These are phyloP conservation scores for Protosalanx chinensis DNA, from an alignment of 2,797 vertebrate species.

Conservation along the genomic window DNA sequence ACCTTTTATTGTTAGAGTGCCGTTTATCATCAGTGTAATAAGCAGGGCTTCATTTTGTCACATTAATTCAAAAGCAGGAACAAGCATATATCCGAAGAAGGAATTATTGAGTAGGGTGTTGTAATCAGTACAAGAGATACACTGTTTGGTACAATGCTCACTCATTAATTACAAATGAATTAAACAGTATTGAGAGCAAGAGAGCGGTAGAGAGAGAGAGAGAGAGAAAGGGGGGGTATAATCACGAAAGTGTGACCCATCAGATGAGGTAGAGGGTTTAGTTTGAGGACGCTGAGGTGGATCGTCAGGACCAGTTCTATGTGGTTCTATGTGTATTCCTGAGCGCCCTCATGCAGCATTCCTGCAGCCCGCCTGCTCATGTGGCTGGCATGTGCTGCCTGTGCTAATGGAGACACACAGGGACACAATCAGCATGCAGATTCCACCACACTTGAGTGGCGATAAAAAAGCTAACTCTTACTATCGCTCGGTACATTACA, in stretches of 20 bases:
- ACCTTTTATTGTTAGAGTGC: neutral
- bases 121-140: too few relatives aligned
- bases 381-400: slow-evolving; percentile 30
- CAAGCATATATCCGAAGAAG: too few relatives aligned
- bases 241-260: neutral
- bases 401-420: neutral
- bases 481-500: too few relatives aligned
- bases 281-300: neutral
- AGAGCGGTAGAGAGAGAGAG: neutral
- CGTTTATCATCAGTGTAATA: too few relatives aligned
- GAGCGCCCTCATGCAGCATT: slow-evolving; percentile 36
- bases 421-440: neutral
- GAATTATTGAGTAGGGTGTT: neutral
- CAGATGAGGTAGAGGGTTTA: neutral
- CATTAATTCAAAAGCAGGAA: too few relatives aligned
- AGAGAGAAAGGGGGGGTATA: neutral
- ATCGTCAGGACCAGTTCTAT: neutral
- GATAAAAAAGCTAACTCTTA: too few relatives aligned
- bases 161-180: neutral
- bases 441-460: neutral
- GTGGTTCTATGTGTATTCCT: too few relatives aligned
- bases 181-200: neutral
- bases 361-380: slow-evolving; percentile 33
- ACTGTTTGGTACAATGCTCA: too few relatives aligned
- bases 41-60: too few relatives aligned